These are phyloP conservation scores for Loriculus beryllinus DNA, from an alignment of 2,797 vertebrate species.

Conservation along the genomic window DNA sequence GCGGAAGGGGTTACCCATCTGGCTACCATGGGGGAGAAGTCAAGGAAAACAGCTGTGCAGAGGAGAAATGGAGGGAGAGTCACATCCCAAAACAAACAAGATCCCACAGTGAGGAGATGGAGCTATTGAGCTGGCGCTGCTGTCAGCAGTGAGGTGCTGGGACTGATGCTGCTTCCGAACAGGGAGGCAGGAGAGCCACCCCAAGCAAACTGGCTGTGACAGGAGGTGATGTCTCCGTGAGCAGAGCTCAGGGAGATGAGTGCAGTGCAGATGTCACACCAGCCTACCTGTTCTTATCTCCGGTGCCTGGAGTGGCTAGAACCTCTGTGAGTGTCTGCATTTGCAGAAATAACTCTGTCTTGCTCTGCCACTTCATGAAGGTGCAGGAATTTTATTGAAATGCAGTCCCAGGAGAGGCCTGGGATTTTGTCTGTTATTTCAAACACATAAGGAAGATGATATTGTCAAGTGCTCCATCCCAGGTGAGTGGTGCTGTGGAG, in stretches of 20 bases:
- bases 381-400: background rate
- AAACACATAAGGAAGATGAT: constrained; percentile 10
- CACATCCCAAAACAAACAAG: fast-evolving
- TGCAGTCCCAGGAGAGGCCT: background rate
- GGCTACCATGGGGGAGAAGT: background rate
- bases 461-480: background rate
- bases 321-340: background rate
- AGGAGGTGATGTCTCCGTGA: background rate
- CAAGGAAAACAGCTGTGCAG: background rate
- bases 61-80: background rate
- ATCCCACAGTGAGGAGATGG: fast-evolving
- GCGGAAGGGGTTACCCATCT: background rate
- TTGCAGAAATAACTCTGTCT: background rate
- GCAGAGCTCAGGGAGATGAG: background rate
- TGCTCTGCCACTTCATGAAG: background rate
- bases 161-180: background rate
- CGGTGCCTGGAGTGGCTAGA: background rate
- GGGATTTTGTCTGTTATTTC: background rate
- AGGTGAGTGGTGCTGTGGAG: fast-evolving
- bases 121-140: fast-evolving
- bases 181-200: background rate
- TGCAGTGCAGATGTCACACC: background rate
- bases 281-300: background rate
- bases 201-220: background rate
- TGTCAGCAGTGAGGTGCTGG: fast-evolving